Conservation (phyloP, 2,113 vertebrate genomes). For the Alethe castanea region DNA sequence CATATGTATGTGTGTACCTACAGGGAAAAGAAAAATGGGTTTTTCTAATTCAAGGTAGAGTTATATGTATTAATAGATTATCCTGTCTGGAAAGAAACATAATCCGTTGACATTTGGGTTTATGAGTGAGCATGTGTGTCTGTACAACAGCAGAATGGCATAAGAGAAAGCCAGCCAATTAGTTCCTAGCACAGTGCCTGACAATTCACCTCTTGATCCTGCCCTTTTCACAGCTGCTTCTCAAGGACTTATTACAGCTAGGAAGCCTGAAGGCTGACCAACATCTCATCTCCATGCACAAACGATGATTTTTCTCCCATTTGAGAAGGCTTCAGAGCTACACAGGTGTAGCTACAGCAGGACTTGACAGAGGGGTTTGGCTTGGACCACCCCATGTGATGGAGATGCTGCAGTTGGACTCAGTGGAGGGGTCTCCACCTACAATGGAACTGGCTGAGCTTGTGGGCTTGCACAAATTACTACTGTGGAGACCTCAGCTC, state of each 20-base stretch:
- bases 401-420: rapidly evolving
- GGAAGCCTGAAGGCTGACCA: background rate
- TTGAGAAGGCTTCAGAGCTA: background rate
- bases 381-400: background rate
- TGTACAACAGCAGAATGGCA: background rate
- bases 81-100: background rate
- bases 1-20: background rate
- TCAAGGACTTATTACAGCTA: background rate
- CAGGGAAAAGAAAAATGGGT: background rate
- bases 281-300: background rate
- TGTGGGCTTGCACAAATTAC: background rate
- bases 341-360: background rate
- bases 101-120: background rate
- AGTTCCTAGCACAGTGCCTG: background rate
- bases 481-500: background rate
- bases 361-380: background rate
- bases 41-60: background rate
- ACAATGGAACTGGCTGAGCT: background rate
- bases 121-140: background rate
- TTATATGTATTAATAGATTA: background rate
- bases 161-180: background rate
- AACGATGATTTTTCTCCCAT: background rate
- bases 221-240: background rate
- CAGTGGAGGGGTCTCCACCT: rapidly evolving
- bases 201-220: background rate